A percentile compares a stretch with the other conserved stretches of the same genome.
Evolutionary conservation across 2,113 vertebrate species (phyloP).

Genomic region (Callaeas wilsoni): DNA sequence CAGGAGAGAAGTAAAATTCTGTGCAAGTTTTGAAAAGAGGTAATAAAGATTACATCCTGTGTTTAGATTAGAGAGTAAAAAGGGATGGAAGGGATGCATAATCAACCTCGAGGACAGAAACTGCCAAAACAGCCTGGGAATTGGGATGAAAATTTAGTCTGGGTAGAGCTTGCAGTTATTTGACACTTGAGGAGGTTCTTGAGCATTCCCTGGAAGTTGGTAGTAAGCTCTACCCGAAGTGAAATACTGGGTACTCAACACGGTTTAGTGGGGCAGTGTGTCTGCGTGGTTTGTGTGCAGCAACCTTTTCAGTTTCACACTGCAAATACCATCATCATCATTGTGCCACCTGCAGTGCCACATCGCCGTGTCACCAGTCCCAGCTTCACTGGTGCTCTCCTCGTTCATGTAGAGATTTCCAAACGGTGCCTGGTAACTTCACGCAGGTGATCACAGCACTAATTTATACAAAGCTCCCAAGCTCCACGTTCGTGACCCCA

Average conservation of each 20-base stretch:
- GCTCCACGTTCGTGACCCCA: fast-evolving
- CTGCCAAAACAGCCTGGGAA: neutral
- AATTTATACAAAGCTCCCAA: neutral
- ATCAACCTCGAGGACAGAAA: neutral
- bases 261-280: neutral
- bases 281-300: neutral
- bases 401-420: neutral
- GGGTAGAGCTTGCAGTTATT: neutral
- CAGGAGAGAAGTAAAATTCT: neutral
- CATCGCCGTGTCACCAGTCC: neutral
- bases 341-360: neutral
- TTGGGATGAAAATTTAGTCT: neutral
- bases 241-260: fast-evolving
- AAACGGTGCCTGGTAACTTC: neutral
- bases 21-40: neutral
- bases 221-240: neutral
- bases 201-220: neutral
- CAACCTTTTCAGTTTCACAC: neutral
- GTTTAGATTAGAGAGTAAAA: neutral
- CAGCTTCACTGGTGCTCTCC: neutral
- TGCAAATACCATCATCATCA: fast-evolving
- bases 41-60: neutral
- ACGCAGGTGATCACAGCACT: fast-evolving
- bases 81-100: neutral
- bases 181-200: neutral